phyloP scores from a whole-genome alignment of 2,888 invertebrate genomes.

The Eumacrocentrus americanus region DNA sequence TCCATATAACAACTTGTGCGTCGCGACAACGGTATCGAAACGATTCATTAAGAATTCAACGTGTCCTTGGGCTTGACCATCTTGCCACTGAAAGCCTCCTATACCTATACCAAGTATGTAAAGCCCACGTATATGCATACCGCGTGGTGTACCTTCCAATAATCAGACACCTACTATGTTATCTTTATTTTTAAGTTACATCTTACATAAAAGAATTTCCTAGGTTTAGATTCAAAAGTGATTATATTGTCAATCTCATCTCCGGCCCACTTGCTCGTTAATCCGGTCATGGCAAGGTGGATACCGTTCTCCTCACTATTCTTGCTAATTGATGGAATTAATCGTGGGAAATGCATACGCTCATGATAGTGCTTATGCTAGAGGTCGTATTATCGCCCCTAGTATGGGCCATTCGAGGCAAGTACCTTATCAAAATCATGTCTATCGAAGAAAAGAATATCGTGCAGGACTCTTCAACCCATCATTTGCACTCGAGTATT shows the following conservation, averaged over 20 bases:
- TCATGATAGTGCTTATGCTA: too few species aligned
- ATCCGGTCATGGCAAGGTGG: conserved; percentile 41
- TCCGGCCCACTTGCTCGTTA: conserved; percentile 4
- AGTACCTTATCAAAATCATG: too few species aligned
- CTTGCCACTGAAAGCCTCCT: conserved; percentile 22
- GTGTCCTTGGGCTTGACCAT: conserved; percentile 45
- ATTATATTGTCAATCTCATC: neutral
- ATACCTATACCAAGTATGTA: too few species aligned
- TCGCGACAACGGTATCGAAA: conserved; percentile 46
- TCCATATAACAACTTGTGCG: conserved; percentile 13
- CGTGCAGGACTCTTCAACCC: too few species aligned
- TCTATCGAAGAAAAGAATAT: too few species aligned
- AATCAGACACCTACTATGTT: too few species aligned
- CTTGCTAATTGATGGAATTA: conserved; percentile 29
- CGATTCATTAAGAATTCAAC: conserved; percentile 51
- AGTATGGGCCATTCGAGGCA: too few species aligned
- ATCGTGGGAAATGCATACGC: conserved; percentile 35
- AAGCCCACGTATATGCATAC: too few species aligned
- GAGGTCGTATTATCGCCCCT: too few species aligned
- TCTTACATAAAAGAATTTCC: too few species aligned
- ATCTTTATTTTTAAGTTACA: too few species aligned
- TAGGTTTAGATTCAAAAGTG: conserved; percentile 19
- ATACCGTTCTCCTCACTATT: conserved; percentile 26
- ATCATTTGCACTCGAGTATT: neutral
- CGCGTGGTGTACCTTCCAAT: too few species aligned